A percentile compares a stretch with the other conserved stretches of the same genome.
phyloP scores from a whole-genome alignment of 2,113 vertebrate species.

The Phaetusa simplex region DNA sequence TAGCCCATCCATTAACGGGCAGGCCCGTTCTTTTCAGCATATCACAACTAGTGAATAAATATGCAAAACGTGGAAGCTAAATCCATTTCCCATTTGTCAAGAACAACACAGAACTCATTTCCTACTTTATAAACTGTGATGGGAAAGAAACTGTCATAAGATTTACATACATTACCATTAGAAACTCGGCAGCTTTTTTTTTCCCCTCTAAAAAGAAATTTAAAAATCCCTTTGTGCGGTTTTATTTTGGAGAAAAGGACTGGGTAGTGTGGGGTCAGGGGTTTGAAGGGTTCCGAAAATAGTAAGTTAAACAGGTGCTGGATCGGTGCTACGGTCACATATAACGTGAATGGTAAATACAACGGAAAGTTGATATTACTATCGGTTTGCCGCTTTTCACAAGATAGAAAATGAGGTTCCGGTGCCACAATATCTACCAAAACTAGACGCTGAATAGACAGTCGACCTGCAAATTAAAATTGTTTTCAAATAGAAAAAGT shows the following conservation, averaged over 20 bases:
- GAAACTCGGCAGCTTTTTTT: neutral
- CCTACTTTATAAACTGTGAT: neutral
- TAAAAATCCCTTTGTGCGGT: neutral
- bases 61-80: neutral
- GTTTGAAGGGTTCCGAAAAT: neutral
- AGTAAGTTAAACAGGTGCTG: slow-evolving; percentile 46
- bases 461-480: slow-evolving; percentile 65
- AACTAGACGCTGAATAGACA: slow-evolving; percentile 51
- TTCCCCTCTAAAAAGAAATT: neutral
- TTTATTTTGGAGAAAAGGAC: neutral
- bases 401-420: slow-evolving; percentile 61
- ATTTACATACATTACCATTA: slow-evolving; percentile 22
- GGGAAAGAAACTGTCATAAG: neutral
- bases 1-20: neutral
- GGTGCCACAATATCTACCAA: slow-evolving; percentile 68
- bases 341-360: slow-evolving; percentile 9
- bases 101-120: neutral
- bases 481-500: neutral
- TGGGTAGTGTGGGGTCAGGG: neutral
- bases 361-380: slow-evolving; percentile 58
- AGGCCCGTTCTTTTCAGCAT: neutral
- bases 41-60: neutral
- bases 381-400: slow-evolving; percentile 63
- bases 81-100: slow-evolving; percentile 1
- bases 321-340: neutral